Evolutionary conservation across 2,797 vertebrate genomes (phyloP).

Genomic region (Thalassophryne amazonica): DNA sequence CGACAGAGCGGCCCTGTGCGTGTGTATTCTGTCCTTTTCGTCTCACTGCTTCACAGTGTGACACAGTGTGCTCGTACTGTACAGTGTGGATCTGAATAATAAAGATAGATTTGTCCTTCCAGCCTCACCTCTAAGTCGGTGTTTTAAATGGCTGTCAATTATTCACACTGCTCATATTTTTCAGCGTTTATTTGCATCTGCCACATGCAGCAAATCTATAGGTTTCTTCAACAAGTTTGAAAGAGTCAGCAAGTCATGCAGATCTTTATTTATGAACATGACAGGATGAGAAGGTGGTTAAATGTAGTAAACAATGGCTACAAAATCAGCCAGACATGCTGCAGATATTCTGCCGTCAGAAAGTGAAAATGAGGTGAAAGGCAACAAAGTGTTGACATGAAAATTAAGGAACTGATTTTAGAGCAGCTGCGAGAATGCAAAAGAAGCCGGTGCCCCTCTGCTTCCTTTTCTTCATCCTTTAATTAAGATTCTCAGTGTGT

Average conservation of each 20-base stretch:
- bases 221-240: background rate
- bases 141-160: background rate
- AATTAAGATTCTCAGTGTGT: slow-evolving; percentile 67
- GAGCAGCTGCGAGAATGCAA: slow-evolving; percentile 42
- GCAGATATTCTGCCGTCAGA: no score
- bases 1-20: no score
- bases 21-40: no score
- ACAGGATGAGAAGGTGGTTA: no score
- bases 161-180: background rate
- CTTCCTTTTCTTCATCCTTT: slow-evolving; percentile 37
- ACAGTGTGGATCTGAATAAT: no score
- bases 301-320: no score
- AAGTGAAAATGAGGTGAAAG: no score
- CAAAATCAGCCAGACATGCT: no score
- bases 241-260: background rate
- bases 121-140: background rate
- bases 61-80: no score
- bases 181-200: background rate
- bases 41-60: no score
- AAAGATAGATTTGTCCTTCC: no score
- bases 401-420: slow-evolving; percentile 34
- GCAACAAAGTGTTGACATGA: slow-evolving; percentile 26
- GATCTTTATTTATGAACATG: no score
- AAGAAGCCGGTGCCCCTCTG: slow-evolving; percentile 35
- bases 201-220: background rate